Conservation (phyloP, 2,888 invertebrate species). For the Hyposoter dolosus region DNA sequence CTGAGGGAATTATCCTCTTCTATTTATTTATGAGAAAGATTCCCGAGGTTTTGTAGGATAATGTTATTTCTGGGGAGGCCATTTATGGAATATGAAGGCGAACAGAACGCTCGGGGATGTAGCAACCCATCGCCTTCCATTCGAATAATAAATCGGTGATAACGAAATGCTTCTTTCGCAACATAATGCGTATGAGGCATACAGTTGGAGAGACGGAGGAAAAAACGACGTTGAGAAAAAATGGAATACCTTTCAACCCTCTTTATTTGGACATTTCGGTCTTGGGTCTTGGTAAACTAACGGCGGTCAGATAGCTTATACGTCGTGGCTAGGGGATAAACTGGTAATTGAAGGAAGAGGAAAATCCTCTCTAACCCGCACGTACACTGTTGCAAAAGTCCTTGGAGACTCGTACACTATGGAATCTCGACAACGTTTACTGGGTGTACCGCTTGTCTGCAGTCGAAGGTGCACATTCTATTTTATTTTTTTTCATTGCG, state of each 20-base stretch:
- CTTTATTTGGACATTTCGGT: conserved; percentile 45
- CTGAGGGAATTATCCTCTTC: background rate
- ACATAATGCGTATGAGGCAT: conserved; percentile 2
- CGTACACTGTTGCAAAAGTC: conserved; percentile 16
- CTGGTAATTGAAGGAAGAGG: conserved; percentile 63
- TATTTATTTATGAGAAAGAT: conserved; percentile 35
- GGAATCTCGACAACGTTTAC: conserved; percentile 7
- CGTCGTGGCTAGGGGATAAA: conserved; percentile 41
- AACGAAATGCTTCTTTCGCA: conserved; percentile 36
- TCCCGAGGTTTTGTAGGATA: conserved; percentile 26
- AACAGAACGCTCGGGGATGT: background rate
- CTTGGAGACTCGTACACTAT: conserved; percentile 36
- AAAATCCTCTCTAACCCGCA: conserved; percentile 36
- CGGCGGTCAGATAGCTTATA: conserved; percentile 37
- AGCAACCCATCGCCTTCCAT: conserved; percentile 34
- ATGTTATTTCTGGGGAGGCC: conserved; percentile 43
- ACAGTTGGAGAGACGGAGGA: background rate
- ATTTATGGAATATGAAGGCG: conserved; percentile 49
- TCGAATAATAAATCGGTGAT: conserved; percentile 55
- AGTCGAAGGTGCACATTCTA: background rate
- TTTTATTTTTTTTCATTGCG: background rate
- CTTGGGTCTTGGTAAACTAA: conserved; percentile 34
- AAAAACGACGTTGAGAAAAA: background rate
- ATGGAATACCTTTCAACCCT: conserved; percentile 43
- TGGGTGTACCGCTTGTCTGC: background rate